A percentile compares a stretch with the other conserved stretches of the same genome.
Conservation (phyloP, 1,140 invertebrate genomes). For the Maniola jurtina region DNA sequence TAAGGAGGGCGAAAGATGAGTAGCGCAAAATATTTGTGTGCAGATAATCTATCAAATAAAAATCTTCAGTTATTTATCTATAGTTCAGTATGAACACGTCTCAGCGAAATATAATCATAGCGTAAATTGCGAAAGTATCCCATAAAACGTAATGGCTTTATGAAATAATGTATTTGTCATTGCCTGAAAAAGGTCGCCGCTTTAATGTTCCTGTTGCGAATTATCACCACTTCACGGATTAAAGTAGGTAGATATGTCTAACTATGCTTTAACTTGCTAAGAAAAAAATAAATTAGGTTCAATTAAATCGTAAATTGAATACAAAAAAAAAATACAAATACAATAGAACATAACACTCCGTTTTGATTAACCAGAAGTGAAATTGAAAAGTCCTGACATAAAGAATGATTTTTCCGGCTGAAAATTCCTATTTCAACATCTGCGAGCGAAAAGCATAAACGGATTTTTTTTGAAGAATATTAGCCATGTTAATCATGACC, state of each 20-base stretch:
- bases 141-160: constrained; percentile 18
- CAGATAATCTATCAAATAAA: no score
- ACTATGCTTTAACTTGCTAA: background rate
- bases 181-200: constrained; percentile 10
- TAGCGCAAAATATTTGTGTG: no score
- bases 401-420: no score
- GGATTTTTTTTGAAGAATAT: no score
- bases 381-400: no score
- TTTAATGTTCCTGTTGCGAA: constrained; percentile 10
- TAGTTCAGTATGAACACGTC: background rate
- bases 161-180: constrained; percentile 20
- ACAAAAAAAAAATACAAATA: background rate
- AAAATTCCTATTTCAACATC: no score
- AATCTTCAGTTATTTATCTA: background rate
- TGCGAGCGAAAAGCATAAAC: no score
- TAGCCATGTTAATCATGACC: no score
- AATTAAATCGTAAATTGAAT: no score
- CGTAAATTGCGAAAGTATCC: constrained; percentile 10
- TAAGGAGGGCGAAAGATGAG: no score
- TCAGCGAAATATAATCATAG: constrained; percentile 3
- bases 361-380: no score
- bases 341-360: no score
- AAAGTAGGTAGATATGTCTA: background rate
- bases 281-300: background rate
- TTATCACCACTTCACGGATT: constrained; percentile 7